Conservation (phyloP, 1,140 invertebrate species). For the Penaeus japonicus region DNA sequence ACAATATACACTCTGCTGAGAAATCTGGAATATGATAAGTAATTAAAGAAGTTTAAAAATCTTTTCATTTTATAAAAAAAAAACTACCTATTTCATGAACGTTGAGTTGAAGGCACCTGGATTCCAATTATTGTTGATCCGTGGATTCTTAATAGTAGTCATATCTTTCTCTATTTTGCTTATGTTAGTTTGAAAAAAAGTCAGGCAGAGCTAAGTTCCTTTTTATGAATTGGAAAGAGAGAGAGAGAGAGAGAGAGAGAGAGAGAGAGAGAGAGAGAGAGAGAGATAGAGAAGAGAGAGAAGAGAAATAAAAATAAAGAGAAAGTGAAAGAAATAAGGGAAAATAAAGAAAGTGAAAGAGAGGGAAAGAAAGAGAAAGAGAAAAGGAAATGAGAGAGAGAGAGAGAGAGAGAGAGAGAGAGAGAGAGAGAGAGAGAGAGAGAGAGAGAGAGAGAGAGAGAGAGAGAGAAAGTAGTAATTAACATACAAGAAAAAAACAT, state of each 20-base stretch:
- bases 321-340: not conserved
- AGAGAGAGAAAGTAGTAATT: not conserved
- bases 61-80: no score
- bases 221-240: not conserved
- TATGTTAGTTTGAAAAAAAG: not conserved
- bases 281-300: not conserved
- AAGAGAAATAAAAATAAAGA: not conserved
- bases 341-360: not conserved
- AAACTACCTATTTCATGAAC: no score
- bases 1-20: no score
- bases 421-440: not conserved
- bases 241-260: not conserved
- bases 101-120: no score
- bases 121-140: no score
- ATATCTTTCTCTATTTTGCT: not conserved
- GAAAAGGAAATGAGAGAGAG: not conserved
- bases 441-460: not conserved
- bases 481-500: no score
- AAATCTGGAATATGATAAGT: no score
- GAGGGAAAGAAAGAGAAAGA: not conserved
- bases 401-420: not conserved
- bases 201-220: not conserved
- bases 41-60: no score
- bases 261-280: constrained; percentile 13
- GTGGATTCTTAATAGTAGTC: no score